Percentiles rank a stretch among this genome's conserved stretches.
Conservation (phyloP, 2,113 vertebrate species). For the Leptosomus discolor region DNA sequence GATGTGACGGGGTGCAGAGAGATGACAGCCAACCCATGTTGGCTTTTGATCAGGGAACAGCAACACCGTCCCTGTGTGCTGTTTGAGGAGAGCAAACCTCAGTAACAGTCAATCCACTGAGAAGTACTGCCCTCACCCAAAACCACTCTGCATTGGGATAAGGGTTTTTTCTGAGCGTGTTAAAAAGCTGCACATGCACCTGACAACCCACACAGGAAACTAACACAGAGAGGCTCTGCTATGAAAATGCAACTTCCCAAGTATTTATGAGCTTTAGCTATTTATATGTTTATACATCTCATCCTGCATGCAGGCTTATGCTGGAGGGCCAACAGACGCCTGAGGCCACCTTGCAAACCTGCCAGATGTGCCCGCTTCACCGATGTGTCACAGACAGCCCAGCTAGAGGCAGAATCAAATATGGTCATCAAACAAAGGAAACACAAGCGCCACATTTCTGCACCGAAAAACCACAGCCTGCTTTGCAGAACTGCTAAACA, state of each 20-base stretch:
- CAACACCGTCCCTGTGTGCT: neutral
- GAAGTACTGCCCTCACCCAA: neutral
- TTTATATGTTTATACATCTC: neutral
- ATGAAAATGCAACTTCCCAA: neutral
- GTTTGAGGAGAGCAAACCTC: neutral
- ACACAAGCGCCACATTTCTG: neutral
- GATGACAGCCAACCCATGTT: neutral
- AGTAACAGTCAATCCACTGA: fast-evolving
- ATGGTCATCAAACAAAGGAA: neutral
- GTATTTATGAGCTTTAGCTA: neutral
- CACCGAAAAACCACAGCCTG: neutral
- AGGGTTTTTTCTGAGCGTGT: neutral
- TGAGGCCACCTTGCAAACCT: neutral
- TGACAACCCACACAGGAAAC: neutral
- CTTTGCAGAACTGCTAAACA: neutral
- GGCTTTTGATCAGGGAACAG: neutral
- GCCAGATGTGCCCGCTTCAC: neutral
- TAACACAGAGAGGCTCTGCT: neutral
- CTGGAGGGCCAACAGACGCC: neutral
- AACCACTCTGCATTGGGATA: neutral
- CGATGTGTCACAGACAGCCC: neutral
- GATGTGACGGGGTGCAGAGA: neutral
- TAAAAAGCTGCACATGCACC: neutral
- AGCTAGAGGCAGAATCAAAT: neutral
- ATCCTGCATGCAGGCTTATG: neutral